Evolutionary conservation across 1,140 invertebrate species (phyloP).

Genomic region (Neodiprion pinetum): DNA sequence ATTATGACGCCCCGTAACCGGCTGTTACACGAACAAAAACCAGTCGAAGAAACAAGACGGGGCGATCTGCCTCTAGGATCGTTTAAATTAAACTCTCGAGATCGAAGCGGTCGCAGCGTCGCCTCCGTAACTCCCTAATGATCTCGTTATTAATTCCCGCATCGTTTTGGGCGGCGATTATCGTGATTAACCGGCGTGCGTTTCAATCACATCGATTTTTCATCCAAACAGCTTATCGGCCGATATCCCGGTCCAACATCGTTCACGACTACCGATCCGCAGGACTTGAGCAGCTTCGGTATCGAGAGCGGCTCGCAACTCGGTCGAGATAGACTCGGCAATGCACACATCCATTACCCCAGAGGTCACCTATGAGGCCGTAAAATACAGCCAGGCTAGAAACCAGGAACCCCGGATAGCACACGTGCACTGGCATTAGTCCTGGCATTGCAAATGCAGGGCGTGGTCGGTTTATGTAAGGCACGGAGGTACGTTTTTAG

Average conservation of each 20-base stretch:
- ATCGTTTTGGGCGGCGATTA: background rate
- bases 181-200: background rate
- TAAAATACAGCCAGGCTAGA: background rate
- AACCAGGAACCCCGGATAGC: background rate
- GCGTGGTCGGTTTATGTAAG: slow-evolving; percentile 19
- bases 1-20: background rate
- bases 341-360: too few relatives aligned
- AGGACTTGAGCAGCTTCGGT: background rate
- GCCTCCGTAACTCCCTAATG: background rate
- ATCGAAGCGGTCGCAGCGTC: background rate
- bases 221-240: background rate
- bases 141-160: background rate
- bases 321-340: too few relatives aligned
- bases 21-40: background rate
- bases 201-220: background rate
- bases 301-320: background rate
- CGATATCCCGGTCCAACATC: too few relatives aligned
- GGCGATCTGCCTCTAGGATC: background rate
- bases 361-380: background rate
- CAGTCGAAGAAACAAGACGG: background rate
- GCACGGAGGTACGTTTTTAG: slow-evolving; percentile 29
- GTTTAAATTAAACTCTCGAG: background rate
- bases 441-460: background rate
- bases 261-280: background rate
- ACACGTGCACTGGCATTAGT: background rate